Percentiles rank a stretch among this genome's conserved stretches.
Evolutionary conservation across 1,140 invertebrate species (phyloP).

Genomic region (Probaryconus sp.): DNA sequence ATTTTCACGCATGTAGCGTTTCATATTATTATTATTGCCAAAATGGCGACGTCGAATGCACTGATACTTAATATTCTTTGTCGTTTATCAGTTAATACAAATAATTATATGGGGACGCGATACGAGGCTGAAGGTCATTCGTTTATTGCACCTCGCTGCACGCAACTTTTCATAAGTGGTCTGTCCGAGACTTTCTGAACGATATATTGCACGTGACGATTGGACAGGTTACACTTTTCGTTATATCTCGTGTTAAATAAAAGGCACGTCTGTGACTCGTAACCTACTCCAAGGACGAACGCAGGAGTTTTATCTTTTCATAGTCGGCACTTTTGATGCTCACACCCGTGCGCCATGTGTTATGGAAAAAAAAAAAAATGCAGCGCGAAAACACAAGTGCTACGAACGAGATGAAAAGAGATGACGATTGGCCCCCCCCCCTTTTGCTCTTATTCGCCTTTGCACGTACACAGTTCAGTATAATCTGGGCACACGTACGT

Average conservation of each 20-base stretch:
- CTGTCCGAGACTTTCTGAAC: background rate
- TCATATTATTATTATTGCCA: constrained; percentile 16
- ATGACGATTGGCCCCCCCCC: background rate
- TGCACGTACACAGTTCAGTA: constrained; percentile 36
- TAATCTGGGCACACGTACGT: constrained; percentile 34
- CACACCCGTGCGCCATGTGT: constrained; percentile 3
- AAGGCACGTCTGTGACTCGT: background rate
- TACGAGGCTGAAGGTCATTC: background rate
- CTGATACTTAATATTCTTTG: too few relatives aligned
- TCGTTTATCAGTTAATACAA: too few relatives aligned
- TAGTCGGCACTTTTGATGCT: constrained; percentile 9
- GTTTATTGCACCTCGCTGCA: background rate
- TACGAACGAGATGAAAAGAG: constrained; percentile 2
- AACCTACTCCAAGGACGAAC: constrained; percentile 9
- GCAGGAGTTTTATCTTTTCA: constrained; percentile 25
- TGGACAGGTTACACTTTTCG: constrained; percentile 10
- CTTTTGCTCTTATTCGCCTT: constrained; percentile 18
- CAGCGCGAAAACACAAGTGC: constrained; percentile 15
- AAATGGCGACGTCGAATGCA: constrained; percentile 13
- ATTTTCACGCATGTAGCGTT: constrained; percentile 12
- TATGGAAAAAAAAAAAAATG: background rate
- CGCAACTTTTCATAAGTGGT: constrained; percentile 6
- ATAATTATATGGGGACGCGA: too few relatives aligned
- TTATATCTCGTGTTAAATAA: constrained; percentile 21
- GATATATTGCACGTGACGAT: constrained; percentile 5